Evolutionary conservation across 2,797 vertebrate species (phyloP).

Genomic region (Myotis planiceps): DNA sequence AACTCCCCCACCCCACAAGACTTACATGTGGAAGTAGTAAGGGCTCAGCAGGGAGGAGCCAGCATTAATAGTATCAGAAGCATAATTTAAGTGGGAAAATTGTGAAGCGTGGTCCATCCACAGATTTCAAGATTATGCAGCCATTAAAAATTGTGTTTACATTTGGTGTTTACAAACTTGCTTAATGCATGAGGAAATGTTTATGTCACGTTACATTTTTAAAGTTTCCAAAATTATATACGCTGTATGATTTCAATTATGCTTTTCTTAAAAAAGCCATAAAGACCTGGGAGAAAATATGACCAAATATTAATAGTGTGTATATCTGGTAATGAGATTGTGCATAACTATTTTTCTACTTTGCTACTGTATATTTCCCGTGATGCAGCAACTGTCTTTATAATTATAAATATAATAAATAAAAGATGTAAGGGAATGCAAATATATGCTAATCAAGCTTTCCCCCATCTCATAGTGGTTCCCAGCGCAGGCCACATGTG

Average conservation of each 20-base stretch:
- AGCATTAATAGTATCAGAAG: background rate
- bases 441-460: fast-evolving
- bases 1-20: too few species aligned
- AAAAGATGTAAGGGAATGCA: background rate
- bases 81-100: background rate
- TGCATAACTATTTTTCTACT: background rate
- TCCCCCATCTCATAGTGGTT: background rate
- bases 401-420: background rate
- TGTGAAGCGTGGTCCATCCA: background rate
- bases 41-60: background rate
- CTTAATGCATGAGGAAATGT: background rate
- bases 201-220: background rate
- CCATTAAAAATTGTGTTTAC: background rate
- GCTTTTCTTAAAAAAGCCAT: background rate
- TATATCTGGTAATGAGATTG: background rate
- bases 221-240: conserved; percentile 11
- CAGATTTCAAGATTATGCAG: background rate
- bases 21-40: too few species aligned
- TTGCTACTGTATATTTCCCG: background rate
- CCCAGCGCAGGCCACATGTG: fast-evolving
- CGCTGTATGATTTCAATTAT: background rate
- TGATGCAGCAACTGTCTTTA: background rate
- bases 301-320: background rate
- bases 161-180: conserved; percentile 11
- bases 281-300: background rate